Evolutionary conservation across 2,888 invertebrate genomes (phyloP), one percentile per base, ranked within the genome.

Genomic region (Ceratothoa steindachneri): DNA sequence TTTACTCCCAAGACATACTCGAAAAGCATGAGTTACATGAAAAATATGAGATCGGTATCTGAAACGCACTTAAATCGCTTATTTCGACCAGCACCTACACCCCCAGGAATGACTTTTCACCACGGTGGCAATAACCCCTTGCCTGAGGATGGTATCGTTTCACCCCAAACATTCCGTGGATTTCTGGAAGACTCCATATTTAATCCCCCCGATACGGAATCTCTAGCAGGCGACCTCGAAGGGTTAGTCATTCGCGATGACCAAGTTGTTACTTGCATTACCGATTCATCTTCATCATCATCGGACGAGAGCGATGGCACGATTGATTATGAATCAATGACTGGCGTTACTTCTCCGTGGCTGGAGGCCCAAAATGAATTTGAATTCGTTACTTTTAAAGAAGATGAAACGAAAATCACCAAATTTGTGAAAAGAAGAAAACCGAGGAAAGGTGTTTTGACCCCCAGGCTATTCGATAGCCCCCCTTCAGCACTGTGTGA

Each of bases 1-100:
- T 77, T 77, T 24, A 24, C 69, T 19, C 75, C 75, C 1, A 72
- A 69, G 65, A 15, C 60, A 60, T n/a, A 22, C 2, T 22, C 22
- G 22, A n/a, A 24, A 22, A 24, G 24, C 24, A 2, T 22, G 24
- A 15, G 27, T 22, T 12, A 60, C 12, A 60, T 12, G n/a, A 24
- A 60, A 15, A 60, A 60, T 60, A 22, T 24, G 60, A 60, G 60
- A 60, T 60, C 60, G 60, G 19, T 24, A 60, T 60, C 60, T 60
- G 60, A 60, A 60, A 24, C 3, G 60, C 60, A 60, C 24, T 60
- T 60, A 60, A 60, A 60, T 60, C 60, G 12, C 60, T 24, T 22
- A 60, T 24, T 24, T 1, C 12, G 19, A 1, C 41, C 15, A 9
- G 15, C 41, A 41, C 15, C 41, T 15, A 41, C 7, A 9, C 41